Percentiles rank a stretch among this genome's conserved stretches.
phyloP scores from a whole-genome alignment of 2,797 vertebrate species.

The Myotis daubentonii region DNA sequence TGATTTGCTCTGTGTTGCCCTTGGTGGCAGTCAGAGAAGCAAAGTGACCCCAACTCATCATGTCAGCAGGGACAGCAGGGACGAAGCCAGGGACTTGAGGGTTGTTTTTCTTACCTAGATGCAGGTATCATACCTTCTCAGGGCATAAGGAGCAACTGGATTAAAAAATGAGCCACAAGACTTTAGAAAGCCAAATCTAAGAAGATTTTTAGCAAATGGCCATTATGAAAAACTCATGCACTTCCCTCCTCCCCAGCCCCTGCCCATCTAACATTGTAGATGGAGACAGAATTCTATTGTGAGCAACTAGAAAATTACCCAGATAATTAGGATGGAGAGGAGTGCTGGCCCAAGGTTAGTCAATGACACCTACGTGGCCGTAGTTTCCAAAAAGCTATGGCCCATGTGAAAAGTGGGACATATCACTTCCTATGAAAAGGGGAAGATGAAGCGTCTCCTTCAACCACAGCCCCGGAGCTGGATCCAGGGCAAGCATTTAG shows the following conservation, averaged over 20 bases:
- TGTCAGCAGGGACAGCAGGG: not conserved
- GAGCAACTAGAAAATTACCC: not conserved
- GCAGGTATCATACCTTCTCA: not conserved
- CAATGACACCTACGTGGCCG: rapidly evolving
- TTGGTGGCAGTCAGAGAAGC: not conserved
- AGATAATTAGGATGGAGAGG: not conserved
- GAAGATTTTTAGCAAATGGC: not conserved
- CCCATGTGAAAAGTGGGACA: not conserved
- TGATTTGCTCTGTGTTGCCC: not conserved
- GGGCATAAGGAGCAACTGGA: not conserved
- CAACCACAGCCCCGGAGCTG: not conserved
- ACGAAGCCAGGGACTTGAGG: not conserved
- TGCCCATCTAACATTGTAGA: not conserved
- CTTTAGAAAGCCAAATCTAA: not conserved
- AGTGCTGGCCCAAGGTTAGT: not conserved
- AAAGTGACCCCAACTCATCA: rapidly evolving
- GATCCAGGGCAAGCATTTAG: not conserved
- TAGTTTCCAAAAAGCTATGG: not conserved
- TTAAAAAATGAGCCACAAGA: not conserved
- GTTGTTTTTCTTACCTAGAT: not conserved
- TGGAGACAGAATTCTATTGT: not conserved
- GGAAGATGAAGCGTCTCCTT: not conserved
- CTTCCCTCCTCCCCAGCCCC: not conserved
- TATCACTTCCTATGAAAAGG: not conserved
- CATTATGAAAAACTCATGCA: not conserved